phyloP scores from a whole-genome alignment of 2,888 invertebrate species.

The Brachypalpus laphriformis region DNA sequence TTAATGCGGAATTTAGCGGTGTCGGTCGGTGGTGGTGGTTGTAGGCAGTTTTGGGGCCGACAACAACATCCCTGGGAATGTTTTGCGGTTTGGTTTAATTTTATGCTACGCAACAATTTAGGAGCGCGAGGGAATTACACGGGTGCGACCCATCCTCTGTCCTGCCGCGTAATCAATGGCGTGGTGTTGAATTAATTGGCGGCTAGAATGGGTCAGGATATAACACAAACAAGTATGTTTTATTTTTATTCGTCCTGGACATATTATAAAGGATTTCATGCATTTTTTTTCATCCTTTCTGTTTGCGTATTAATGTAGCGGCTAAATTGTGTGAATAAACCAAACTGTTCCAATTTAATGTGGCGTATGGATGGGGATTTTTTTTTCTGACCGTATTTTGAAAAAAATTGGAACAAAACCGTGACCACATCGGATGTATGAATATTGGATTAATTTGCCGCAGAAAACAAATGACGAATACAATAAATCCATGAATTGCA shows the following conservation, averaged over 20 bases:
- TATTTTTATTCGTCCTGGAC: conserved; percentile 49
- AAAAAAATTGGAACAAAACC: conserved; percentile 63
- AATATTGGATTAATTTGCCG: conserved; percentile 63
- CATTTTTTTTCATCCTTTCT: neutral
- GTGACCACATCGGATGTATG: conserved; percentile 56
- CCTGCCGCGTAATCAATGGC: conserved; percentile 59
- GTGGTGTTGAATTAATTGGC: conserved; percentile 73
- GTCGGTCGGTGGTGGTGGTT: conserved; percentile 4
- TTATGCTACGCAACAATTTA: conserved; percentile 74
- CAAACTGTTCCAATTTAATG: conserved; percentile 55
- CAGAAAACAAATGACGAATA: conserved; percentile 49
- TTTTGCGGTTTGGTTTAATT: conserved; percentile 73
- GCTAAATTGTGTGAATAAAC: conserved; percentile 56
- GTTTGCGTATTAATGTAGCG: conserved; percentile 52
- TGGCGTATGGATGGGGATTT: neutral
- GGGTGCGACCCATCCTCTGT: neutral
- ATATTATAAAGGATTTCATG: conserved; percentile 44
- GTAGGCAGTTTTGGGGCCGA: conserved; percentile 27
- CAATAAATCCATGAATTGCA: conserved; percentile 48
- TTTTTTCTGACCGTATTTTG: neutral
- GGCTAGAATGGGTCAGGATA: conserved; percentile 57
- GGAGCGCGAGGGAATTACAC: conserved; percentile 57
- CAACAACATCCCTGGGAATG: conserved; percentile 65
- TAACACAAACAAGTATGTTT: conserved; percentile 52
- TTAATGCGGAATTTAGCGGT: conserved; percentile 72